These are phyloP conservation scores for Plumapathes pennacea DNA, from an alignment of 92 coral and sea anemone genomes.

Conservation along the genomic window DNA sequence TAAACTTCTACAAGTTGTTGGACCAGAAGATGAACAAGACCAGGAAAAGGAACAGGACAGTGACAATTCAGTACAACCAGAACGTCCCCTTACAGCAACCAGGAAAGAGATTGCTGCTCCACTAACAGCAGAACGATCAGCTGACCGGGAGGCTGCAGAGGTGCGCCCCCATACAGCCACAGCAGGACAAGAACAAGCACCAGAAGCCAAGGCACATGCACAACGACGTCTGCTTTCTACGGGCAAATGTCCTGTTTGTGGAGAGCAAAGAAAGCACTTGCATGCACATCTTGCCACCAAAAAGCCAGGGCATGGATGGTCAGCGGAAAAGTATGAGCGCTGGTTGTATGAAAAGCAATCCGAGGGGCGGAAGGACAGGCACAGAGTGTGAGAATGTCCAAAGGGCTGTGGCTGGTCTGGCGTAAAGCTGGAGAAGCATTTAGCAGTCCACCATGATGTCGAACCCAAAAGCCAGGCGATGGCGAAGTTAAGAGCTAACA, in stretches of 20 bases:
- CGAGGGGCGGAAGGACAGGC: not conserved
- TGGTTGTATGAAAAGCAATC: not conserved
- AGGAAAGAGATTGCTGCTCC: no score
- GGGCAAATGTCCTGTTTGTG: constrained; percentile 4
- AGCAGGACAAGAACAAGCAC: no score
- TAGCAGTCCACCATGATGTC: not conserved
- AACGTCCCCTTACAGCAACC: no score
- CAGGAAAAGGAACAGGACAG: no score
- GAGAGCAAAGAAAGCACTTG: not conserved
- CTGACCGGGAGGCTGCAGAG: no score
- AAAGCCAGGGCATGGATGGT: not conserved
- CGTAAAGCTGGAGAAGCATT: not conserved
- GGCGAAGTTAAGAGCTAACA: not conserved
- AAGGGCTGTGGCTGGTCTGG: not conserved
- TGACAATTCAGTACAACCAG: no score
- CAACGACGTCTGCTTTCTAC: not conserved
- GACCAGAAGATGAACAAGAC: no score
- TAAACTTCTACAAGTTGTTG: not conserved
- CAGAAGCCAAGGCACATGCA: no score
- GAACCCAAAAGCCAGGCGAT: not conserved
- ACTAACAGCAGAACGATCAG: no score
- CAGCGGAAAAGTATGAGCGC: not conserved
- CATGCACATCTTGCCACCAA: not conserved
- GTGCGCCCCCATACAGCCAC: no score
- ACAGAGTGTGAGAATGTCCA: not conserved